Percentiles rank a stretch among this genome's conserved stretches.
Evolutionary conservation across 2,888 invertebrate species (phyloP).

Genomic region (Omphaloscelis lunosa): DNA sequence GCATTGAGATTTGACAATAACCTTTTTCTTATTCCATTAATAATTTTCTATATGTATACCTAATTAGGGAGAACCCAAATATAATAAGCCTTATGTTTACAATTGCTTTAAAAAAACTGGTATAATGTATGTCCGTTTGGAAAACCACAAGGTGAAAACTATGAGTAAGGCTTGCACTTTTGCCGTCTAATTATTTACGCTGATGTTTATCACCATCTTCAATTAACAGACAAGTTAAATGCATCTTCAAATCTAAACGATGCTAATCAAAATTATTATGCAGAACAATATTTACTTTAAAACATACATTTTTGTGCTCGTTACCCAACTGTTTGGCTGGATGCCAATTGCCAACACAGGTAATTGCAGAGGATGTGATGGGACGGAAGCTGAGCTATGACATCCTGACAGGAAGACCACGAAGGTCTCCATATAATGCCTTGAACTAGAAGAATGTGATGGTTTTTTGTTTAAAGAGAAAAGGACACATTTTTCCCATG

Average conservation of each 20-base stretch:
- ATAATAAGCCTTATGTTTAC: background rate
- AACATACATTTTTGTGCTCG: constrained; percentile 7
- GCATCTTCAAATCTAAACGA: constrained; percentile 1
- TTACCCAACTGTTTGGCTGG: constrained; percentile 49
- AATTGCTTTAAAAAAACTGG: background rate
- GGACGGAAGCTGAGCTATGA: constrained; percentile 57
- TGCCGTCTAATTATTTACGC: background rate
- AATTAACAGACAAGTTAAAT: background rate
- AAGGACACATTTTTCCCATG: constrained; percentile 40
- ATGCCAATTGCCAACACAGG: constrained; percentile 46
- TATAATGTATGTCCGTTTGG: constrained; percentile 8
- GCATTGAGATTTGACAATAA: background rate
- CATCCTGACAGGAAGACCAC: constrained; percentile 62
- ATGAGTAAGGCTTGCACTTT: background rate
- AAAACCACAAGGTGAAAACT: constrained; percentile 21
- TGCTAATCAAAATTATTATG: constrained; percentile 7
- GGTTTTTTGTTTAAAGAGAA: constrained; percentile 18
- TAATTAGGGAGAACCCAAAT: background rate
- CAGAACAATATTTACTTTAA: constrained; percentile 29
- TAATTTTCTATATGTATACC: background rate
- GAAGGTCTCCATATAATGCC: constrained; percentile 51
- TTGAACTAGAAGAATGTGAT: constrained; percentile 49
- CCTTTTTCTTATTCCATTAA: constrained; percentile 9
- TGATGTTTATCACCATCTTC: background rate
- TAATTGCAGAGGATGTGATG: constrained; percentile 64